A percentile compares a stretch with the other conserved stretches of the same genome.
Conservation (phyloP, 1,140 invertebrate species). For the Paraescarpia echinospica region DNA sequence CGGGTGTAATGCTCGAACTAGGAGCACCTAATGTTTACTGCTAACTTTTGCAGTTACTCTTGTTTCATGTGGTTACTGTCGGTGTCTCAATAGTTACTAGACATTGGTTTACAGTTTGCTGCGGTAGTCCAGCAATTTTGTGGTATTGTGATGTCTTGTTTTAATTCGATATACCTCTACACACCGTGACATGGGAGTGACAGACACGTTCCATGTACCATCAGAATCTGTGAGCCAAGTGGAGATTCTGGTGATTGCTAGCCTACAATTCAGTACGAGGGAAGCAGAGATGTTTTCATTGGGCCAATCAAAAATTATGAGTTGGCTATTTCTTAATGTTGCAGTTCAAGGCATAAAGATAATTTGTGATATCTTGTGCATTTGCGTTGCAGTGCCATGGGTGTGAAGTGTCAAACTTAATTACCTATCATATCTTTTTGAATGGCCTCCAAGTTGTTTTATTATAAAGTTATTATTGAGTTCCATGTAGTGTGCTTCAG, state of each 20-base stretch:
- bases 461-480: too few species aligned
- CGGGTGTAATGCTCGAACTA: background rate
- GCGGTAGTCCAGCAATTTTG: background rate
- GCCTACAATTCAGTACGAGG: background rate
- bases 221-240: background rate
- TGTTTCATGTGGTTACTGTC: background rate
- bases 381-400: too few species aligned
- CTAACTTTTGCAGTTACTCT: background rate
- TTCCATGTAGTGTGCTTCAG: too few species aligned
- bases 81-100: background rate
- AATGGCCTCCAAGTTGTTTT: too few species aligned
- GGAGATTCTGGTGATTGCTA: background rate
- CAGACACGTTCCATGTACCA: too few species aligned
- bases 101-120: background rate
- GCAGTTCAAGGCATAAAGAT: too few species aligned
- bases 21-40: background rate
- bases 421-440: too few species aligned
- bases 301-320: too few species aligned
- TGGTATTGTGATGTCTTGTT: background rate
- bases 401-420: too few species aligned
- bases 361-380: too few species aligned
- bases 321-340: too few species aligned
- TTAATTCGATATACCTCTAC: background rate
- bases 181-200: background rate
- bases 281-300: background rate